Conservation (phyloP, 92 coral and sea anemone species). For the Meandrina meandrites region DNA sequence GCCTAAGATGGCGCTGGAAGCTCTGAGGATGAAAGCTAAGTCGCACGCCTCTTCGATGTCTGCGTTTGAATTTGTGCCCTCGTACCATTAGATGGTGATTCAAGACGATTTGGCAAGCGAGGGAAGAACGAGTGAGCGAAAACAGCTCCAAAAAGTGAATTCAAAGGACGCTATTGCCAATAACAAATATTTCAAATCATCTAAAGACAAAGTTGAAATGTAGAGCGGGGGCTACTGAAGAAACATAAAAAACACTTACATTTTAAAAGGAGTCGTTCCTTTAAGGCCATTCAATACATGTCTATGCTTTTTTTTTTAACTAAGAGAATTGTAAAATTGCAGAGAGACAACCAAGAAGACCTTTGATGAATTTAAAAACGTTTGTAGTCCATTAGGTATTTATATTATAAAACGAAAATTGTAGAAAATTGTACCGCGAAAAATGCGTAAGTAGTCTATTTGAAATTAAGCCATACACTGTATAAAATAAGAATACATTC, state of each 20-base stretch:
- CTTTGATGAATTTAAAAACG: constrained; percentile 4
- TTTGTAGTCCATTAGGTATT: constrained; percentile 21
- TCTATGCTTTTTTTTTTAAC: neutral
- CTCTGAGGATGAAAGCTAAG: constrained; percentile 89
- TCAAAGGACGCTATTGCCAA: neutral
- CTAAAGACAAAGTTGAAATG: constrained; percentile 10
- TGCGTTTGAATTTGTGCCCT: constrained; percentile 91
- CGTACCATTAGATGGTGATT: constrained; percentile 64
- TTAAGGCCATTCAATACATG: neutral
- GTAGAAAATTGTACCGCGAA: neutral
- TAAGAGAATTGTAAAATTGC: constrained; percentile 9
- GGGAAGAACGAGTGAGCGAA: neutral
- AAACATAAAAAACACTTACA: neutral
- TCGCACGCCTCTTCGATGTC: constrained; percentile 88
- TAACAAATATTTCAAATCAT: neutral
- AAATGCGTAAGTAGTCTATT: constrained; percentile 3
- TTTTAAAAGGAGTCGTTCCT: constrained; percentile 1
- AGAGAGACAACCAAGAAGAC: neutral
- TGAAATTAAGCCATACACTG: constrained; percentile 3
- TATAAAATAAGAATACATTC: neutral
- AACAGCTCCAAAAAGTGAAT: neutral
- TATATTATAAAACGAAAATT: constrained; percentile 10
- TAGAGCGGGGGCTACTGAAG: neutral
- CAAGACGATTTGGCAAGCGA: neutral
- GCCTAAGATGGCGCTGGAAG: constrained; percentile 92